Conservation (phyloP, 1,140 invertebrate species). For the Dolichoris vasculosae region DNA sequence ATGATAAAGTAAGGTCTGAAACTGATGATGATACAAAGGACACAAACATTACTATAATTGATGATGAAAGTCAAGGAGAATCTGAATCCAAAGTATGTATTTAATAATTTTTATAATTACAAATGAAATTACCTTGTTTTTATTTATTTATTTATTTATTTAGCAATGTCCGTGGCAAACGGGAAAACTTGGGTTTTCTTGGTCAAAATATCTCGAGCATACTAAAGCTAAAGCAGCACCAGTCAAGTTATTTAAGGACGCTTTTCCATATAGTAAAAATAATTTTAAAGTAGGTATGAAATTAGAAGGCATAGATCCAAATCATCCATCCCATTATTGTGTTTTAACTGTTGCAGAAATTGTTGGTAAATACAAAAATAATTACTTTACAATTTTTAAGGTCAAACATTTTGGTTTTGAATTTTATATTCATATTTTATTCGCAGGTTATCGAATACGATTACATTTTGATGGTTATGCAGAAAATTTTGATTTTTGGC, state of each 20-base stretch:
- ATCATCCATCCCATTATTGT: slow-evolving; percentile 91
- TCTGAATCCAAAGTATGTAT: slow-evolving; percentile 65
- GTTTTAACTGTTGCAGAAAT: slow-evolving; percentile 90
- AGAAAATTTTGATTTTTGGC: slow-evolving; percentile 94
- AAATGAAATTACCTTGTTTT: slow-evolving; percentile 29
- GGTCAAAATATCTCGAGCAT: slow-evolving; percentile 83
- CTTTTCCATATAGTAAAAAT: slow-evolving; percentile 83
- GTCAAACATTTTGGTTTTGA: slow-evolving; percentile 37
- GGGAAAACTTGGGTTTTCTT: slow-evolving; percentile 83
- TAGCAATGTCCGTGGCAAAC: slow-evolving; percentile 79
- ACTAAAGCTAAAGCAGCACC: slow-evolving; percentile 84
- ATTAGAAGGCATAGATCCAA: slow-evolving; percentile 94
- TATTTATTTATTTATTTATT: slow-evolving; percentile 25
- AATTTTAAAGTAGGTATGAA: slow-evolving; percentile 91
- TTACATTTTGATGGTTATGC: slow-evolving; percentile 95
- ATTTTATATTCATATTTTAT: slow-evolving; percentile 18
- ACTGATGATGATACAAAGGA: slow-evolving; percentile 72
- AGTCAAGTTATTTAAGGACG: slow-evolving; percentile 85
- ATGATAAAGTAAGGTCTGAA: slow-evolving; percentile 65
- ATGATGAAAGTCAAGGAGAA: slow-evolving; percentile 67
- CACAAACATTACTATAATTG: slow-evolving; percentile 59
- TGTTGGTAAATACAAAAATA: slow-evolving; percentile 67
- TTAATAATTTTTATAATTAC: slow-evolving; percentile 38
- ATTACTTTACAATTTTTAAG: neutral
- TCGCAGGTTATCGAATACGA: slow-evolving; percentile 84